Evolutionary conservation across 2,113 vertebrate species (phyloP), one percentile per base, ranked within the genome.

Genomic region (Synchiropus splendidus): DNA sequence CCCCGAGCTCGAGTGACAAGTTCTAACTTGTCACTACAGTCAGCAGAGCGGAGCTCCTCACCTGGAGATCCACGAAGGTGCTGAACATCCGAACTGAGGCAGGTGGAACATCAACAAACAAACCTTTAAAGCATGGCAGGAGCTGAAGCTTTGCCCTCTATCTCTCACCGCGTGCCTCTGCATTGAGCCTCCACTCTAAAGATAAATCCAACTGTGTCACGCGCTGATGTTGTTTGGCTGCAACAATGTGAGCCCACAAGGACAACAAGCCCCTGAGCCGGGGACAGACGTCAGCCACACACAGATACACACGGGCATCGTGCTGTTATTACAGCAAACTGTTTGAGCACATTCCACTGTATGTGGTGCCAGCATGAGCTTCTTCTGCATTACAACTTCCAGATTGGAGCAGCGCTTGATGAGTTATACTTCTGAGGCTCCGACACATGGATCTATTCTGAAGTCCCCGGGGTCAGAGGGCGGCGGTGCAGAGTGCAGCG

Each of bases 251-350:
- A 27, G 21, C 21, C 21, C 4, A 27, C 21, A 27, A 16, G 36
- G n/a, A 37, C 36, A 59, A 73, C 59, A 48, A 61, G 12, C 43
- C 51, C 10, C 16, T 31, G 61, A 39, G 54, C 49, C 0, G 45
- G 64, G 54, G 60, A 67, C 70, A 62, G 47, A 46, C 37, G 43
- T 27, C 10, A 5, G 45, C 45, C 31, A 33, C 31, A 37, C 40
- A 43, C 56, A 59, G 10, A 34, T n/a, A 34, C 32, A 35, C 13
- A 15, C 44, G 10, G 8, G 13, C 6, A 32, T 40, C 54, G 30
- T 34, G 2, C 10, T 70, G 61, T 77, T 73, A 64, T 64, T 47
- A 71, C 58, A 64, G 58, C 54, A 67, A 70, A 70, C 62, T 42
- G 54, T 64, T 56, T 46, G 39, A 36, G 31, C 50, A 40, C 53